Evolutionary conservation across 1,140 invertebrate genomes (phyloP).

Genomic region (Cotesia glomerata): DNA sequence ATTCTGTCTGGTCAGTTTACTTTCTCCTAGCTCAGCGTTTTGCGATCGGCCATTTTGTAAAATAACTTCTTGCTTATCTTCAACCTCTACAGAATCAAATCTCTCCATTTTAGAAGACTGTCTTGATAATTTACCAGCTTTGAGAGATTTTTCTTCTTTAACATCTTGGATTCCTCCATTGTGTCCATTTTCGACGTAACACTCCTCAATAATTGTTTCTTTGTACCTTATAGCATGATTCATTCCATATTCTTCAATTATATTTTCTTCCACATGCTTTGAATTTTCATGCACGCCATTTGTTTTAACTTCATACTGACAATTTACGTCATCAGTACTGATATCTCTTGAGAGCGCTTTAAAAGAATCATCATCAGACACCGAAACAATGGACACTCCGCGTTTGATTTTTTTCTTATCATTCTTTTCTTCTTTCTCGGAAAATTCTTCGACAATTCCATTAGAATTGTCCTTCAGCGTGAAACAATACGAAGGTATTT

Average conservation of each 20-base stretch:
- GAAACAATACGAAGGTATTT: conserved; percentile 69
- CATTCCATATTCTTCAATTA: conserved; percentile 41
- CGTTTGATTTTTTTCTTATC: conserved; percentile 60
- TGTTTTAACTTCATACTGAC: conserved; percentile 46
- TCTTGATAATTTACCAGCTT: conserved; percentile 33
- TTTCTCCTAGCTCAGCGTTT: conserved; percentile 40
- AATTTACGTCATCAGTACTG: conserved; percentile 64
- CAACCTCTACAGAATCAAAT: conserved; percentile 7
- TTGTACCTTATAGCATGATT: conserved; percentile 38
- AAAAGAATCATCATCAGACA: conserved; percentile 70
- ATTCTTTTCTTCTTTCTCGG: conserved; percentile 65
- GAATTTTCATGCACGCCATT: conserved; percentile 40
- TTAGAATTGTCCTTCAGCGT: conserved; percentile 52
- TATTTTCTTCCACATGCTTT: conserved; percentile 41
- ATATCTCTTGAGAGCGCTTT: conserved; percentile 67
- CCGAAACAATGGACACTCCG: conserved; percentile 69
- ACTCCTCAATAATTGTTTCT: conserved; percentile 63
- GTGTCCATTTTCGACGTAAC: conserved; percentile 63
- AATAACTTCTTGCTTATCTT: neutral
- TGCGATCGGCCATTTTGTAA: conserved; percentile 34
- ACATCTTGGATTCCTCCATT: conserved; percentile 31
- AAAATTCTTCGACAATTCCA: conserved; percentile 66
- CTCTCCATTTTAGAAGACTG: conserved; percentile 25
- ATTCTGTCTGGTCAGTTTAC: conserved; percentile 11
- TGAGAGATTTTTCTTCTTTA: conserved; percentile 47